phyloP scores from a whole-genome alignment of 2,113 vertebrate species.

The Hypocryptadius cinnamomeus region DNA sequence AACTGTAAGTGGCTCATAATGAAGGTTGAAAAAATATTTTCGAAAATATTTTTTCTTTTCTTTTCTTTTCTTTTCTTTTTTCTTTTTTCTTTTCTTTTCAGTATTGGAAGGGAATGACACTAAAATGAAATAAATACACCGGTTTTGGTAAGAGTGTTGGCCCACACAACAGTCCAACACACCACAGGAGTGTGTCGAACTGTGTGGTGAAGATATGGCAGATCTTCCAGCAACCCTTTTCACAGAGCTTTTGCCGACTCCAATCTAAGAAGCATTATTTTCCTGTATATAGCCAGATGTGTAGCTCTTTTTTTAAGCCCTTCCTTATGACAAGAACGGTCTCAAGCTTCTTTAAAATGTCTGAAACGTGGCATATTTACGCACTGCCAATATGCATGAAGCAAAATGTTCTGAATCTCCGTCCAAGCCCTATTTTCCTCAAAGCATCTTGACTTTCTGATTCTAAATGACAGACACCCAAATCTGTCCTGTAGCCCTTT shows the following conservation, averaged over 20 bases:
- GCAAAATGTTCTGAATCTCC: background rate
- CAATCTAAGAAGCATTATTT: background rate
- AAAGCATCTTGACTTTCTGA: background rate
- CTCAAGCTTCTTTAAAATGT: background rate
- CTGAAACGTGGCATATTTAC: background rate
- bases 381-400: background rate
- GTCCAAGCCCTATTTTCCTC: background rate
- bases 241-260: background rate
- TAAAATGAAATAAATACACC: background rate
- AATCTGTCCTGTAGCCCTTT: background rate
- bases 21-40: background rate
- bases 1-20: background rate
- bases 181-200: background rate
- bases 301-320: background rate
- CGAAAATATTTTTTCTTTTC: background rate
- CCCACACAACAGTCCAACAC: background rate
- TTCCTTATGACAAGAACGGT: background rate
- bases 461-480: background rate
- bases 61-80: background rate
- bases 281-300: background rate
- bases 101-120: background rate
- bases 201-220: background rate
- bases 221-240: background rate
- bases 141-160: background rate
- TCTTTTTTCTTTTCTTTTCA: too few species aligned